Base-by-base conservation (phyloP, 2,888 invertebrate species). In the Parasteatoda lunata region DNA sequence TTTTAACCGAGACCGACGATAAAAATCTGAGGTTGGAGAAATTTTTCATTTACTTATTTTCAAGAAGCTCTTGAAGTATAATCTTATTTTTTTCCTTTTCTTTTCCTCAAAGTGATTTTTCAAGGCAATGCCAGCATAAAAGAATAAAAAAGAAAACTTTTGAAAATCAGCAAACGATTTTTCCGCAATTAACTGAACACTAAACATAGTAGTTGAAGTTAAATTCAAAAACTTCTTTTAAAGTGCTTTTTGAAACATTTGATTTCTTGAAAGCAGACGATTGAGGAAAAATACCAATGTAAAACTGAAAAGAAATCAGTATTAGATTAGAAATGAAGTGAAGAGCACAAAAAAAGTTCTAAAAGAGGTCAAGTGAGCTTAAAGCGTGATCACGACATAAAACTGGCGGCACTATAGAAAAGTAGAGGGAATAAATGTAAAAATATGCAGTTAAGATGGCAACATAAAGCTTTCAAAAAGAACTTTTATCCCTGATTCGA, bases 391-490 rank as follows among this genome's bases (percentile, higher is more conserved):
- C 54, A 54, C 13, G 15, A 54, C n/a, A 5, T 47, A 80, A 64
- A 49, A 15, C 54, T 54, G 48, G 68, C 54, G 68, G 81, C 75
- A 52, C 72, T 30, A 51, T 4, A n/a, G 13, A 77, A 77, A 75
- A 51, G 68, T 51, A 47, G 47, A 52, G 11, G 54, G 13, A 68
- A 81, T 45, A 52, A 73, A 81, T 75, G 47, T 81, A 81, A 80
- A 81, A 81, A 75, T 81, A 75, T 75, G 66, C 81, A 64, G 59
- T 75, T 64, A 75, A 54, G 54, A 69, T 68, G 69, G 45, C 9
- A 75, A 54, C 54, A 71, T 71, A 65, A 80, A 80, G 72, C 72
- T 66, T 54, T 72, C 52, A 65, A 59, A 59, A 59, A 49, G 52
- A 15, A 49, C 51, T 51, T 77, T 72, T 80, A 64, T 79, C 48